Conservation (phyloP, 2,888 invertebrate species). For the Rhodophaea formosa region DNA sequence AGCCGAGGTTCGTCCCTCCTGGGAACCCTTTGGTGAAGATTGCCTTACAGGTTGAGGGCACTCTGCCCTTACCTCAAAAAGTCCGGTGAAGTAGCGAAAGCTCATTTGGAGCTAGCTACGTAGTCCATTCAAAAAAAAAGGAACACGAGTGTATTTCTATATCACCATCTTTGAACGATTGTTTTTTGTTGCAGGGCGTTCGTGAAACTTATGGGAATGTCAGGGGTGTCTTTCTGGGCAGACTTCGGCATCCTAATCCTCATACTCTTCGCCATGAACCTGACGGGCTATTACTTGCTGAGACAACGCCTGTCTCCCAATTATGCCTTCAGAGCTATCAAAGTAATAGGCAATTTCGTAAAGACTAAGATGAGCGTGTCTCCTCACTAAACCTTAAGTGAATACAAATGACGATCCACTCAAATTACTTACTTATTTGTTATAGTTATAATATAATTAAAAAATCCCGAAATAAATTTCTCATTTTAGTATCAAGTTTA, state of each 20-base stretch:
- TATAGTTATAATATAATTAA: too few relatives aligned
- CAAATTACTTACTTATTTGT: too few relatives aligned
- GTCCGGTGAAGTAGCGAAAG: too few relatives aligned
- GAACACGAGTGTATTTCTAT: too few relatives aligned
- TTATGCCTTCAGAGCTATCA: constrained; percentile 86
- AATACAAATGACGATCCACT: background rate
- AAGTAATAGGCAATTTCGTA: constrained; percentile 85
- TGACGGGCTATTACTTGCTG: constrained; percentile 86
- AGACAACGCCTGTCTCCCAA: constrained; percentile 86
- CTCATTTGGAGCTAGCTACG: too few relatives aligned
- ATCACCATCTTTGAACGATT: background rate
- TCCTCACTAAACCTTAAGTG: constrained; percentile 27
- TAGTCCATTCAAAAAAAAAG: too few relatives aligned
- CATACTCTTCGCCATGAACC: constrained; percentile 84
- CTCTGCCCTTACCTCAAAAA: too few relatives aligned
- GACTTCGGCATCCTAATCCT: constrained; percentile 83
- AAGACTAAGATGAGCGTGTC: constrained; percentile 82
- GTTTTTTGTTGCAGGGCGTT: constrained; percentile 55
- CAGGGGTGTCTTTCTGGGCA: constrained; percentile 84
- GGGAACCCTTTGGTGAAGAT: too few relatives aligned
- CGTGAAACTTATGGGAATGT: constrained; percentile 87
- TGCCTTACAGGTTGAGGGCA: too few relatives aligned
- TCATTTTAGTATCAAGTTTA: too few relatives aligned
- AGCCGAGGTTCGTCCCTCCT: too few relatives aligned
- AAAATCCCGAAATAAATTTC: too few relatives aligned